Evolutionary conservation across 2,888 invertebrate species (phyloP), one percentile per base, ranked within the genome.

Genomic region (Mythimna lalbum): DNA sequence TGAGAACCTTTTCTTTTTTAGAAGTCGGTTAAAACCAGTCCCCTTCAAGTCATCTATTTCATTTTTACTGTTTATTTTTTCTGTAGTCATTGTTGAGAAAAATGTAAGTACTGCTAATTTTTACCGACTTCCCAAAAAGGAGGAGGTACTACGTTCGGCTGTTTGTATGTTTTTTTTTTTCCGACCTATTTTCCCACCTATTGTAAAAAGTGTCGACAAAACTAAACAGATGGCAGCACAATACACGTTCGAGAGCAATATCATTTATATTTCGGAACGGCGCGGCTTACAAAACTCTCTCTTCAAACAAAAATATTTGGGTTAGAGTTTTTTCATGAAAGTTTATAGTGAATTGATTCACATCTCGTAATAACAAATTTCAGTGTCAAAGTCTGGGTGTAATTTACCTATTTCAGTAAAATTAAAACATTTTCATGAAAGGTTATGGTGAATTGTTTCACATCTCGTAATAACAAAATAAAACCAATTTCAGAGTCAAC

Each of bases 141-240:
- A n/a, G n/a, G n/a, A n/a, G n/a, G n/a, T n/a, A n/a, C n/a, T n/a
- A n/a, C n/a, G n/a, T n/a, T n/a, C n/a, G n/a, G n/a, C n/a, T n/a
- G n/a, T n/a, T n/a, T n/a, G n/a, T n/a, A n/a, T n/a, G n/a, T n/a
- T n/a, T n/a, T n/a, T n/a, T n/a, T n/a, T 75, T 27, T 27, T 43
- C 14, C 43, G 17, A 10, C 4, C 12, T 14, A n/a, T n/a, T 14
- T 27, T 75, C 5, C n/a, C 10, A 9, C 19, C 10, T 5, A 10
- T 47, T 14, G 7, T 21, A 2, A 49, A 55, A 53, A 62, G 63
- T 74, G 19, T 52, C 5, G 0, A 27, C 23, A 31, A n/a, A 21
- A 0, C 4, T 19, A 14, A 67, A 80, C 33, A 76, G 76, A 76
- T 80, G 81, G 76, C 76, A 76, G 62, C 76, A 67, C 81, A 55